Evolutionary conservation across 2,888 invertebrate species (phyloP), one percentile per base, ranked within the genome.

Genomic region (Spicauda simplicius): DNA sequence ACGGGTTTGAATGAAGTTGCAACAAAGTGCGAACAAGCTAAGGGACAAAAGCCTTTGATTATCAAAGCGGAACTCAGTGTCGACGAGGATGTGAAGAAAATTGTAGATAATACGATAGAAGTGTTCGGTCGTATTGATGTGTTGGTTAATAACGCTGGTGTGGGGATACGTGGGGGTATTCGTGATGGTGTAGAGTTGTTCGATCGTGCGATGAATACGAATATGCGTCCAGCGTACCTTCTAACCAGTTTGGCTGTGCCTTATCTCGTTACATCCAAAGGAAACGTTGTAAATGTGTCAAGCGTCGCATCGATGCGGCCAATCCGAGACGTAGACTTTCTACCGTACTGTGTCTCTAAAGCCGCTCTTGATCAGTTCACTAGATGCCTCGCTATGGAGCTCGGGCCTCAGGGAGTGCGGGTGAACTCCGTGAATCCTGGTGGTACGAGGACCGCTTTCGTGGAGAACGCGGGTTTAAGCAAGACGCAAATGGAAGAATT

Each of bases 341-440:
- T 98, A 67, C 96, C 98, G 0, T 99, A 99, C 85, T 96, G 96
- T 76, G 96, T 99, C 90, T 97, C 98, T 8, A 99, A 99, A 93
- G 95, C 98, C 33, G 98, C 98, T 4, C 86, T 99, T 14, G 99
- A 99, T 91, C 98, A 99, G 82, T 96, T 99, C 75, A 99, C 99
- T 0, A 95, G 96, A 81, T 98, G 98, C 82, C 93, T 96, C 10
- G 98, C 99, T 12, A 86, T 99, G 62, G 99, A 97, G 79, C 87
- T 97, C 62, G 97, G 96, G 48, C 80, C 94, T 0, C 95, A 96
- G 77, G 95, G 96, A 72, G 97, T 98, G 0, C 94, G 98, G 52
- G 97, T 97, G 0, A 98, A 98, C 87, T 95, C 96, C 41, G 97
- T 98, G 0, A 98, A 98, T 90, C 99, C 99, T 7, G 99, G 99